Evolutionary conservation across 2,888 invertebrate genomes (phyloP).

Genomic region (Andrena flavipes): DNA sequence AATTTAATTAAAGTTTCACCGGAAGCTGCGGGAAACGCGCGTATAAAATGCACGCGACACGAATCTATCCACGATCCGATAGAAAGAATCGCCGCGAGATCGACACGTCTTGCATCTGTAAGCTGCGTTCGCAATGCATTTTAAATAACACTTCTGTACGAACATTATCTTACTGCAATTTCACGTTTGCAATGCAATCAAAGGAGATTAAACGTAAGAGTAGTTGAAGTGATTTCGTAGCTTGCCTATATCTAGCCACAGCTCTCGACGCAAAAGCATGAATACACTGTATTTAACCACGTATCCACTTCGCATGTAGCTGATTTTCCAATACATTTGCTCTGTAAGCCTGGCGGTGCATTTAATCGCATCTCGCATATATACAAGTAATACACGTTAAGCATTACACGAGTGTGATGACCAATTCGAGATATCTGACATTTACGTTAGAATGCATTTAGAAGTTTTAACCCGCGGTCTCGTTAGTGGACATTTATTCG

Average conservation of each 20-base stretch:
- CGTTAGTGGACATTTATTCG: not conserved
- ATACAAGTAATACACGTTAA: not conserved
- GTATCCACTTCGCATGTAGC: conserved; percentile 38
- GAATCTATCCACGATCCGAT: not conserved
- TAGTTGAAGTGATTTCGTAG: conserved; percentile 14
- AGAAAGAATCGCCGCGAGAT: not conserved
- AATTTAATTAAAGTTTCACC: conserved; percentile 15
- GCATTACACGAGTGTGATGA: not conserved
- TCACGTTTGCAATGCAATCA: not conserved
- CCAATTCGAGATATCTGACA: not conserved
- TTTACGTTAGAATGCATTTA: conserved; percentile 30
- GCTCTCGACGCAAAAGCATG: conserved; percentile 37
- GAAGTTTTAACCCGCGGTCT: not conserved
- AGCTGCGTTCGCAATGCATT: conserved; percentile 1
- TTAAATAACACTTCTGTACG: not conserved
- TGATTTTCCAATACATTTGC: conserved; percentile 9
- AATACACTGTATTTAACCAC: conserved; percentile 9
- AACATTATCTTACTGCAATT: conserved; percentile 7
- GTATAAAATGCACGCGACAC: not conserved
- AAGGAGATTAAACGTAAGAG: not conserved
- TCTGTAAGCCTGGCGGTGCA: conserved; percentile 31
- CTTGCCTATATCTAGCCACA: conserved; percentile 26
- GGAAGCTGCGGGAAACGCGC: not conserved
- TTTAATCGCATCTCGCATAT: conserved; percentile 5
- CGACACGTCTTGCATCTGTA: not conserved